Conservation (phyloP, 1,140 invertebrate species). For the Saccostrea cuccullata region DNA sequence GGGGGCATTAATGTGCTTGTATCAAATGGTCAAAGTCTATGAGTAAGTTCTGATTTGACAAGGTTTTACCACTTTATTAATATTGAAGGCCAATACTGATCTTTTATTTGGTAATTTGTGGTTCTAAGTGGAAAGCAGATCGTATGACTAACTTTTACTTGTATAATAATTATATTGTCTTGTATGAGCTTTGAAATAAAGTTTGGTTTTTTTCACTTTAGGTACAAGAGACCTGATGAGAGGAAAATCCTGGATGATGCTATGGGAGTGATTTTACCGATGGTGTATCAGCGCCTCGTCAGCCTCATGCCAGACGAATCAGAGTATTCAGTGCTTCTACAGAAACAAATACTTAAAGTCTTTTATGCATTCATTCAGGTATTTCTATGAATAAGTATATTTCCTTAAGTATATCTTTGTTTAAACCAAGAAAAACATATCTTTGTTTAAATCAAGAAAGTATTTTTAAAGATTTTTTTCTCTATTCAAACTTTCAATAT, state of each 20-base stretch:
- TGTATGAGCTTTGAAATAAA: too few species aligned
- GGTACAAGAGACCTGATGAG: slow-evolving; percentile 94
- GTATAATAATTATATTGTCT: too few species aligned
- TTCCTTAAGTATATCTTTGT: too few species aligned
- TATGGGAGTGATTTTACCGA: slow-evolving; percentile 95
- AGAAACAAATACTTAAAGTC: slow-evolving; percentile 98
- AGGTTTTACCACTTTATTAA: too few species aligned
- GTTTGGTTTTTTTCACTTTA: slow-evolving; percentile 67
- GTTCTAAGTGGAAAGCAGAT: too few species aligned
- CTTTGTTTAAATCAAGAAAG: too few species aligned
- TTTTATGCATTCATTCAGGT: slow-evolving; percentile 96
- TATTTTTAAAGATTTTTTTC: too few species aligned
- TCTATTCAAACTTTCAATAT: too few species aligned
- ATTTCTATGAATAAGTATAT: slow-evolving; percentile 34
- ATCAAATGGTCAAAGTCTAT: slow-evolving; percentile 97
- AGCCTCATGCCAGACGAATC: slow-evolving; percentile 90
- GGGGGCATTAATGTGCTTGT: slow-evolving; percentile 93
- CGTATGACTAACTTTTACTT: too few species aligned
- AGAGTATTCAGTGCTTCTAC: slow-evolving; percentile 91
- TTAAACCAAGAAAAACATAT: too few species aligned
- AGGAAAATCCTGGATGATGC: slow-evolving; percentile 93
- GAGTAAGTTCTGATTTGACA: slow-evolving; percentile 83
- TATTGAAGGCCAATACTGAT: too few species aligned
- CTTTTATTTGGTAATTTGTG: too few species aligned
- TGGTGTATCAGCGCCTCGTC: slow-evolving; percentile 92